Evolutionary conservation across 2,113 vertebrate genomes (phyloP), one percentile per base, ranked within the genome.

Genomic region (Nothocercus nigrocapillus): DNA sequence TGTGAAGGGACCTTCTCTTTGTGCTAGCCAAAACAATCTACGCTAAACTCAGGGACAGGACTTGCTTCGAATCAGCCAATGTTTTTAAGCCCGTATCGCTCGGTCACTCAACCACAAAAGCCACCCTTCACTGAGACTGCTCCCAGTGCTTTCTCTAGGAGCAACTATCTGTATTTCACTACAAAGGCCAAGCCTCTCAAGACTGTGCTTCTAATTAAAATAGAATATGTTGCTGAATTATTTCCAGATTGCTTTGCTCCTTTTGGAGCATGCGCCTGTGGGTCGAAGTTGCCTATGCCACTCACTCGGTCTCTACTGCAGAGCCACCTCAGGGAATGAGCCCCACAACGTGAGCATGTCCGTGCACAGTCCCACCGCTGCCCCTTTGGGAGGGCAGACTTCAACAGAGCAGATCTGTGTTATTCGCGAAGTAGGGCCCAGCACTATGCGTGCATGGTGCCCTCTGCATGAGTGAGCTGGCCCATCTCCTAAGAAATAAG

Each of bases 281-380:
- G 78, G 51, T 51, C 68, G 44, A 77, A 94, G 53, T 12, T 62
- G 61, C 36, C 16, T 18, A 5, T 24, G 20, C 28, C 18, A 13
- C 47, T 32, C 22, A 2, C 7, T 3, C 6, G 34, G 30, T 34
- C 42, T 32, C 63, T 32, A 4, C 62, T 74, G 80, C 40, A 77
- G 68, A 34, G 12, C 44, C 28, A 9, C 16, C 10, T n/a, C 32
- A 36, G 16, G 17, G 28, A 73, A 56, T 32, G 11, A 80, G 45
- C 44, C 47, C 19, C 5, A 2, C 20, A 24, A 42, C 47, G 21
- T 24, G 49, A 49, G 21, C 21, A 49, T 0, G 3, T 1, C 1
- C 1, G 0, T 14, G 66, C n/a, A 14, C 16, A 42, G 56, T 1
- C 13, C 40, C 49, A 81, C 15, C 1, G 19, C 12, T 0, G 2